Conservation (phyloP, 2,797 vertebrate species). For the Ceryle rudis region DNA sequence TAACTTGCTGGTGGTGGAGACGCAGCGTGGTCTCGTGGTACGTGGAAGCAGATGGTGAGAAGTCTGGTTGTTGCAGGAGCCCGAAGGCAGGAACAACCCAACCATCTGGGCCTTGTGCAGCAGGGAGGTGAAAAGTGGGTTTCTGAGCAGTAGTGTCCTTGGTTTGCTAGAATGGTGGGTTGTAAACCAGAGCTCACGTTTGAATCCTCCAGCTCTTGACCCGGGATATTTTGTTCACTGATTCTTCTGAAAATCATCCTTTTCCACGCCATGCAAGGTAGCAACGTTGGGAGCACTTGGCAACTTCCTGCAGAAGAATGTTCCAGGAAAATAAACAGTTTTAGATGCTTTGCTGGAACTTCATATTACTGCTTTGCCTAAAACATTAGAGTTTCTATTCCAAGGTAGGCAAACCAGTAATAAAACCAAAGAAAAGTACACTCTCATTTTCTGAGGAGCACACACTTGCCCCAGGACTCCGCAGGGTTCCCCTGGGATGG, state of each 20-base stretch:
- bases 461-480: background rate
- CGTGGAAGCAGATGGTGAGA: background rate
- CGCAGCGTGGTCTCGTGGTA: accelerated
- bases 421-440: background rate
- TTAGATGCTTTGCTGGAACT: background rate
- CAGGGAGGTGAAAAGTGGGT: background rate
- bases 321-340: background rate
- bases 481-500: background rate
- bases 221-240: background rate
- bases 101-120: background rate
- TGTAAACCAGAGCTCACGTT: background rate
- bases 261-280: background rate
- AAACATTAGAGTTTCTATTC: background rate
- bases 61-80: background rate
- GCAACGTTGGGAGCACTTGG: background rate
- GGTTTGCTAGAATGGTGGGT: background rate
- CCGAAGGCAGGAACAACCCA: background rate
- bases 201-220: background rate
- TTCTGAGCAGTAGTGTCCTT: background rate
- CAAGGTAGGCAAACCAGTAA: background rate
- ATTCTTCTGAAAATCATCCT: background rate
- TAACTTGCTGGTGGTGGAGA: background rate
- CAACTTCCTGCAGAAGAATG: background rate
- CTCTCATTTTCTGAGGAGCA: background rate
- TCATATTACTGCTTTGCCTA: background rate